Evolutionary conservation across 2,888 invertebrate genomes (phyloP).

Genomic region (Chironomus riparius): DNA sequence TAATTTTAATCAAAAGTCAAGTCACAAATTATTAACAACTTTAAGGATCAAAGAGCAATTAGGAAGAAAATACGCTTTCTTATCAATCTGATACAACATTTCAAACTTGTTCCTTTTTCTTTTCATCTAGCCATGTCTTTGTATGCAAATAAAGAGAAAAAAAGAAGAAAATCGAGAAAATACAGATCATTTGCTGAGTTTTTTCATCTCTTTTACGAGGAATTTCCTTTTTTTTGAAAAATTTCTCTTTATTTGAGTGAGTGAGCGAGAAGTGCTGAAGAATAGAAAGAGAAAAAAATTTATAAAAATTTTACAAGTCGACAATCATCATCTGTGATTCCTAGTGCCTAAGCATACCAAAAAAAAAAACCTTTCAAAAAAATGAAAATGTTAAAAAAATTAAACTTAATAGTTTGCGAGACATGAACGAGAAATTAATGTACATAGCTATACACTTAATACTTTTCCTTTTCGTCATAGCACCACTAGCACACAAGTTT

Average conservation of each 20-base stretch:
- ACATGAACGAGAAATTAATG: too few relatives aligned
- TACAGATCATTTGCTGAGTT: not conserved
- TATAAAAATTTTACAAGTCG: constrained; percentile 20
- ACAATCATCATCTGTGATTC: constrained; percentile 5
- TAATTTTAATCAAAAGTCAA: too few relatives aligned
- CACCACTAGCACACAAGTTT: not conserved
- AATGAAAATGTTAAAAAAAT: not conserved
- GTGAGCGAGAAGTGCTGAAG: not conserved
- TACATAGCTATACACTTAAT: too few relatives aligned
- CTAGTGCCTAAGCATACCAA: too few relatives aligned
- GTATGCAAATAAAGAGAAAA: constrained; percentile 19
- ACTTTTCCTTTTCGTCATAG: too few relatives aligned
- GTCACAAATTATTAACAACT: too few relatives aligned
- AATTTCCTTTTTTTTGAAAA: not conserved
- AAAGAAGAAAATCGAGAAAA: constrained; percentile 3
- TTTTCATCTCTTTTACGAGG: not conserved
- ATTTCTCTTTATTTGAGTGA: constrained; percentile 1
- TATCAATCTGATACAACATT: too few relatives aligned
- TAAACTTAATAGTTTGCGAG: not conserved
- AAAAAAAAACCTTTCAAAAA: too few relatives aligned
- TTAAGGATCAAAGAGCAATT: too few relatives aligned
- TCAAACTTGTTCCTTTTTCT: not conserved
- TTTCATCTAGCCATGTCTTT: constrained; percentile 15
- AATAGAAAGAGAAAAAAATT: not conserved
- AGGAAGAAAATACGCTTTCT: too few relatives aligned